A percentile compares a stretch with the other conserved stretches of the same genome.
These are phyloP conservation scores for Pyrrhosoma nymphula DNA, from an alignment of 2,888 invertebrate genomes.

Conservation along the genomic window DNA sequence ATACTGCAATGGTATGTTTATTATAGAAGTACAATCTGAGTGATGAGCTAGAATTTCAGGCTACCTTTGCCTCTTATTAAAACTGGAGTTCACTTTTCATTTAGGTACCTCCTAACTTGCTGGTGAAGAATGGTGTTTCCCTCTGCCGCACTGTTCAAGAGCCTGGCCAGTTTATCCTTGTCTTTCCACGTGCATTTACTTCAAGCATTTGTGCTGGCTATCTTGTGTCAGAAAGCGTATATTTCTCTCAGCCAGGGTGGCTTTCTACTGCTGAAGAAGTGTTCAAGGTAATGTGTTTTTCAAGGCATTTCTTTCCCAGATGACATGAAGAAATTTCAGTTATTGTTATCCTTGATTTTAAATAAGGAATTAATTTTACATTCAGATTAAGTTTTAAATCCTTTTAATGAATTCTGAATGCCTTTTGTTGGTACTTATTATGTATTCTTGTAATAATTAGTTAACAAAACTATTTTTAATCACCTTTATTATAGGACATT, in stretches of 20 bases:
- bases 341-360: not conserved
- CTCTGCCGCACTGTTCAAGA: slow-evolving; percentile 90
- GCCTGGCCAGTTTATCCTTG: slow-evolving; percentile 93
- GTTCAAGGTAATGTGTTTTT: slow-evolving; percentile 82
- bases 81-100: slow-evolving; percentile 12
- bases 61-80: not conserved
- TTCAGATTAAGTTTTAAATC: too few species aligned
- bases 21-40: not conserved
- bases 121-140: slow-evolving; percentile 88
- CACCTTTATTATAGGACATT: slow-evolving; percentile 83
- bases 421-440: too few species aligned
- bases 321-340: not conserved
- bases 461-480: not conserved
- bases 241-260: slow-evolving; percentile 92
- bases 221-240: slow-evolving; percentile 94
- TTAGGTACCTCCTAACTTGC: slow-evolving; percentile 87
- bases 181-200: slow-evolving; percentile 94
- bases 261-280: slow-evolving; percentile 85
- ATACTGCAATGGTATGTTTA: slow-evolving; percentile 89
- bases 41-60: slow-evolving; percentile 69
- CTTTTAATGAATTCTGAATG: too few species aligned
- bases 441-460: too few species aligned
- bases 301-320: not conserved
- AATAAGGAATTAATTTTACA: not conserved
- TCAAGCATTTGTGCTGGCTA: slow-evolving; percentile 94